Evolutionary conservation across 2,113 vertebrate species (phyloP).

Genomic region (Nothoprocta pentlandii): DNA sequence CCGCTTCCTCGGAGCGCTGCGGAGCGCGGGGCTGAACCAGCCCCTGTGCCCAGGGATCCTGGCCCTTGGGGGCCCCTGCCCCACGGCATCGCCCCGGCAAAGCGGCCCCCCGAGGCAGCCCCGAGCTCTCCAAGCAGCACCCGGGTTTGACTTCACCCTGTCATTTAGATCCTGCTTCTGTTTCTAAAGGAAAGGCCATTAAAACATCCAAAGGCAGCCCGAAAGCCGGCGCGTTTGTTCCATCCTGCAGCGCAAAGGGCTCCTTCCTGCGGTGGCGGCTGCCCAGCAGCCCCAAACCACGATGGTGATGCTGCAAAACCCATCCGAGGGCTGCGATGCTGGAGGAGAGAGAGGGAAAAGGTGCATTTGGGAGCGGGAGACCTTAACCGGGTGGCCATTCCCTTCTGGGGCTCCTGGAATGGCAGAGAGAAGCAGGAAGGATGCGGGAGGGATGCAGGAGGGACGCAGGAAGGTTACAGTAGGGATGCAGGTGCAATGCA

Average conservation of each 20-base stretch:
- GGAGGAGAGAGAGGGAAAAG: not conserved
- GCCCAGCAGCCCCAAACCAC: not conserved
- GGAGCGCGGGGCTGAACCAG: constrained; percentile 50
- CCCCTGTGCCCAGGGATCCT: not conserved
- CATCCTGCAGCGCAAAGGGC: not conserved
- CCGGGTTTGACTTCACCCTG: not conserved
- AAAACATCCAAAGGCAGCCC: not conserved
- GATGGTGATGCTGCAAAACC: not conserved
- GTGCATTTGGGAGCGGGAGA: no score
- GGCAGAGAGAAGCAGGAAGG: no score
- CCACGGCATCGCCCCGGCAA: rapidly evolving
- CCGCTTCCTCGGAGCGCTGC: constrained; percentile 58
- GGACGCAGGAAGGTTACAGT: no score
- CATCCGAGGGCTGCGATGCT: not conserved
- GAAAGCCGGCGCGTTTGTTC: not conserved
- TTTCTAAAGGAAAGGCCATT: not conserved
- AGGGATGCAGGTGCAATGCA: no score
- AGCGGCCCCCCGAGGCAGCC: rapidly evolving
- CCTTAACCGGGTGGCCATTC: not conserved
- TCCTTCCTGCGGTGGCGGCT: not conserved
- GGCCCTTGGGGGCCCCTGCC: no score
- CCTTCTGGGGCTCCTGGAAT: not conserved
- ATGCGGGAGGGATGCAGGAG: no score
- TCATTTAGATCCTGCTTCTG: not conserved
- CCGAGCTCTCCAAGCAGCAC: not conserved